Evolutionary conservation across 1,140 invertebrate genomes (phyloP), one percentile per base, ranked within the genome.

Genomic region (Drosophila pallidifrons): DNA sequence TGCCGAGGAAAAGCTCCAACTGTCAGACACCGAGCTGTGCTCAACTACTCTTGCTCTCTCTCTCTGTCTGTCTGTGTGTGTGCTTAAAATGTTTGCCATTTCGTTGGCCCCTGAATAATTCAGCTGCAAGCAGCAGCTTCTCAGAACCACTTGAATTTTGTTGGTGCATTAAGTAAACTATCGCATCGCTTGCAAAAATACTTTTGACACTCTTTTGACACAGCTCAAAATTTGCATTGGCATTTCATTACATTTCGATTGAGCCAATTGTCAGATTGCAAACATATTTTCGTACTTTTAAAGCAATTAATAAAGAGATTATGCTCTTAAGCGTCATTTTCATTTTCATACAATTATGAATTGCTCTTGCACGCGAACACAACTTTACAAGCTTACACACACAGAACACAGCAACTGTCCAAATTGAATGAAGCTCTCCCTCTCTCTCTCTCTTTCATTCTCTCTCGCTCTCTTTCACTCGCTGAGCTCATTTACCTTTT

Each of bases 401-500:
- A 15, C 45, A 49, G 7, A 54, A 47, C 41, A 30, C 52, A 76
- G 55, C 10, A 2, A 25, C 15, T 16, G 54, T 20, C 49, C 49
- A 46, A 79, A 86, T 76, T 72, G 82, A 73, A 73, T 74, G 65
- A 35, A 64, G 52, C 66, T 30, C 28, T 51, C 20, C 20, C 20
- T 25, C 16, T 2, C 20, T 25, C 20, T 25, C 20, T 25, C 20
- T 20, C 2, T 20, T 0, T 20, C 20, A 3, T 20, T 20, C 20
- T 25, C 20, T 25, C 20, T 25, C 20, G 20, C 20, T 25, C 20
- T 25, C 20, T 25, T 25, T 25, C 20, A 25, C 20, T 25, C 66
- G 15, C 30, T 51, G 79, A 88, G 43, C 77, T 81, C 85, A 89
- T 83, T 88, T 89, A 88, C 85, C 78, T 89, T 88, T 83, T 88